Evolutionary conservation across 2,113 vertebrate genomes (phyloP).

Genomic region (Ia io): DNA sequence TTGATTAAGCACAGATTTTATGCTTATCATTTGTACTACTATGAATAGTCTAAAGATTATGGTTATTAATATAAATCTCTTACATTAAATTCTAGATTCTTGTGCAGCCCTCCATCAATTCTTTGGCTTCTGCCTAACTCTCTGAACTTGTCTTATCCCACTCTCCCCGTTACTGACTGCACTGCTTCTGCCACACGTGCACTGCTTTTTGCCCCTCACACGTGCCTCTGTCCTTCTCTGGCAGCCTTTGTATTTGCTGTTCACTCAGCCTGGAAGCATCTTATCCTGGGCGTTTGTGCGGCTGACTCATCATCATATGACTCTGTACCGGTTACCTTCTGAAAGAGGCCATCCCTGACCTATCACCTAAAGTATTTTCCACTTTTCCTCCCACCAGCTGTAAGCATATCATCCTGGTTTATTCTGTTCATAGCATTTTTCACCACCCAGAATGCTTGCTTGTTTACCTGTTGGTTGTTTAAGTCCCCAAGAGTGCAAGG

Average conservation of each 20-base stretch:
- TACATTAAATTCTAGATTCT: not conserved
- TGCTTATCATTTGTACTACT: not conserved
- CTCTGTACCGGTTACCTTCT: not conserved
- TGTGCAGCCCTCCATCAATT: rapidly evolving
- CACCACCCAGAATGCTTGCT: not conserved
- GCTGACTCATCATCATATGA: not conserved
- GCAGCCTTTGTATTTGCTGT: not conserved
- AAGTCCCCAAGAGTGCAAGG: not conserved
- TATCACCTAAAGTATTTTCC: not conserved
- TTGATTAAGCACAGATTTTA: not conserved
- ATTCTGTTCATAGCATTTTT: not conserved
- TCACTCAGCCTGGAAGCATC: not conserved
- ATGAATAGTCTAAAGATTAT: not conserved
- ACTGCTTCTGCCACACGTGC: not conserved
- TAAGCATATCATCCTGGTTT: not conserved
- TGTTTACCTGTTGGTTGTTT: not conserved
- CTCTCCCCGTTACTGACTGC: not conserved
- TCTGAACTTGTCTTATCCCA: not conserved
- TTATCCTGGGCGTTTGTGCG: not conserved
- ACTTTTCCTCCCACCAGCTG: not conserved
- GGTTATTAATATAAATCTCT: not conserved
- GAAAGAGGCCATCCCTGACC: not conserved
- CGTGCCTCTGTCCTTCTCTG: not conserved
- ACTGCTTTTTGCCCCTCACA: not conserved
- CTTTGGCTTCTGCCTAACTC: not conserved